Evolutionary conservation across 1,140 invertebrate genomes (phyloP).

Genomic region (Platyura marginata): DNA sequence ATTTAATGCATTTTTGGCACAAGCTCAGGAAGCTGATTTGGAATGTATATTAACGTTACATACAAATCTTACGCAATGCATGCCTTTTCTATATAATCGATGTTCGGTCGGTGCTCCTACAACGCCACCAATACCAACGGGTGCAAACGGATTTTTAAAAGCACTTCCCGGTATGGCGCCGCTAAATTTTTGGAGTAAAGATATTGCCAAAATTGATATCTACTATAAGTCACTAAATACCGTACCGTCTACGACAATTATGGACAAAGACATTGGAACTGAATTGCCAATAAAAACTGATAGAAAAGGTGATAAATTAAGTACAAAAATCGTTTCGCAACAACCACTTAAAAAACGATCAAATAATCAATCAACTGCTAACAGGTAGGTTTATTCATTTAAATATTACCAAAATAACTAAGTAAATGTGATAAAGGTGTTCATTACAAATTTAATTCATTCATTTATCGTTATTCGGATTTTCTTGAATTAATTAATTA

Average conservation of each 20-base stretch:
- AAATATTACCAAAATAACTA: too few species aligned
- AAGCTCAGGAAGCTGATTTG: conserved; percentile 22
- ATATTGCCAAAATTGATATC: conserved; percentile 1
- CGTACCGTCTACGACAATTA: not conserved
- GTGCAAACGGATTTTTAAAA: conserved; percentile 19
- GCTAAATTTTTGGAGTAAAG: conserved; percentile 4
- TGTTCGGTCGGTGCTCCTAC: conserved; percentile 13
- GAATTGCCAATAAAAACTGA: too few species aligned
- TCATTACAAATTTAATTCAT: too few species aligned
- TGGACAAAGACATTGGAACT: not conserved
- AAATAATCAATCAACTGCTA: too few species aligned
- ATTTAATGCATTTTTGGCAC: conserved; percentile 35
- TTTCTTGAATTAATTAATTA: too few species aligned
- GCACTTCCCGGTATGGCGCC: conserved; percentile 20
- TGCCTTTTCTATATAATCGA: conserved; percentile 22
- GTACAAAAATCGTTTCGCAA: not conserved
- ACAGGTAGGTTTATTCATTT: too few species aligned
- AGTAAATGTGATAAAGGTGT: too few species aligned
- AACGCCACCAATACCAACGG: conserved; percentile 21
- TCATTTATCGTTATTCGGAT: too few species aligned
- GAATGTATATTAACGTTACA: conserved; percentile 19
- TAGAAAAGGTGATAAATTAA: too few species aligned
- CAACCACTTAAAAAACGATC: not conserved
- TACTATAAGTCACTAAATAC: conserved; percentile 1
- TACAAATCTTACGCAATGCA: conserved; percentile 20